Conservation (phyloP, 1,140 invertebrate genomes). For the Acromyrmex charruanus region DNA sequence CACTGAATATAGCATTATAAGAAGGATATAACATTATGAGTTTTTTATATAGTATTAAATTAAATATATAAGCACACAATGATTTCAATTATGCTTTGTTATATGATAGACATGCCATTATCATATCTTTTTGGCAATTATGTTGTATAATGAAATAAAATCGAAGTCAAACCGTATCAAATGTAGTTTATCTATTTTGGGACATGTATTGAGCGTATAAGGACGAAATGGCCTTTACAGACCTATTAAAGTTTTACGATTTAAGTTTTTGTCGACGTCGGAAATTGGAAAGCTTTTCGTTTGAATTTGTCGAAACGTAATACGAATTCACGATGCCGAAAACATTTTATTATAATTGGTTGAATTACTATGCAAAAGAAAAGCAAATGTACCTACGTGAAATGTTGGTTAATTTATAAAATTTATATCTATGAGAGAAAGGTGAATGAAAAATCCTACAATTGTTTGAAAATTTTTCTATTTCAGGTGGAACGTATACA, state of each 20-base stretch:
- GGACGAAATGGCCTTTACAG: conserved; percentile 32
- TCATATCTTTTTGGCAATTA: neutral
- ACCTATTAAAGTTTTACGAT: conserved; percentile 82
- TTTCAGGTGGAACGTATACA: neutral
- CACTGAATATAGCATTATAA: neutral
- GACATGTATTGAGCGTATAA: neutral
- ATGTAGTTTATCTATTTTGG: conserved; percentile 60
- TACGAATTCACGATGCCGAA: conserved; percentile 39
- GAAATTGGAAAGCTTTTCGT: neutral
- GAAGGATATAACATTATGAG: neutral
- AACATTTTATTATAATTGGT: neutral
- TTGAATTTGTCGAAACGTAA: conserved; percentile 30
- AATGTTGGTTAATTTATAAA: conserved; percentile 55
- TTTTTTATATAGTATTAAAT: neutral
- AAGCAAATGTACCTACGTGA: conserved; percentile 8
- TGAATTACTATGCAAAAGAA: neutral
- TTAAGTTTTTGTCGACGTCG: conserved; percentile 74
- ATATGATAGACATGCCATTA: neutral
- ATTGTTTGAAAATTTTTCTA: conserved; percentile 1
- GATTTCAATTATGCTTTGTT: neutral
- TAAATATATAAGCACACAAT: neutral
- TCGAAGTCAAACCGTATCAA: neutral
- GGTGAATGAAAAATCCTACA: neutral
- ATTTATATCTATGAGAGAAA: conserved; percentile 3
- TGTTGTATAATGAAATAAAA: neutral